These are phyloP conservation scores for Reinhardtius hippoglossoides DNA, from an alignment of 2,113 vertebrate species.

Conservation along the genomic window DNA sequence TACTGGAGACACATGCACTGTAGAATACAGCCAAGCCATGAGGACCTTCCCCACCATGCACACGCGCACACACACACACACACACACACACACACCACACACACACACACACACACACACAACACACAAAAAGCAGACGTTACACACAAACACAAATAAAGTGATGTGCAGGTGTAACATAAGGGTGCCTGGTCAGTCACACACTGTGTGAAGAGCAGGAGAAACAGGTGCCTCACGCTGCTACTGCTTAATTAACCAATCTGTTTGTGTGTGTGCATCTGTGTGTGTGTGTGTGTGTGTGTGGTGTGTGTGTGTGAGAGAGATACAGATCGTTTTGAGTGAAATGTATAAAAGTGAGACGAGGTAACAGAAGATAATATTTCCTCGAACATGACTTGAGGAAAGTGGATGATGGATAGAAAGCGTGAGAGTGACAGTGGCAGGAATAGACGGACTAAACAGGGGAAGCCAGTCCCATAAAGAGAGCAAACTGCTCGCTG, in stretches of 20 bases:
- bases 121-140: too few relatives aligned
- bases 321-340: neutral
- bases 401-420: conserved; percentile 35
- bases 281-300: conserved; percentile 11
- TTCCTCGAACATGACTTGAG: conserved; percentile 20
- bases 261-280: conserved; percentile 13
- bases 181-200: too few relatives aligned
- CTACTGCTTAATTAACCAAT: conserved; percentile 32
- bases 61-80: neutral
- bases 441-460: conserved; percentile 43
- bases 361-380: conserved; percentile 25
- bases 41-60: conserved; percentile 36
- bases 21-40: conserved; percentile 97
- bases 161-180: too few relatives aligned
- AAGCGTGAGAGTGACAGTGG: conserved; percentile 25
- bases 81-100: neutral
- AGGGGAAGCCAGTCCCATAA: conserved; percentile 39
- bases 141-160: neutral
- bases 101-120: neutral
- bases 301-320: neutral
- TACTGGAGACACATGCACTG: conserved; percentile 99
- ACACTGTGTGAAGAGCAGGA: conserved; percentile 21
- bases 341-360: neutral
- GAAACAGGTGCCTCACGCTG: conserved; percentile 12
- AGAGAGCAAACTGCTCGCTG: conserved; percentile 39